A percentile compares a stretch with the other conserved stretches of the same genome.
Evolutionary conservation across 2,113 vertebrate species (phyloP).

Genomic region (Brienomyrus longianalis): DNA sequence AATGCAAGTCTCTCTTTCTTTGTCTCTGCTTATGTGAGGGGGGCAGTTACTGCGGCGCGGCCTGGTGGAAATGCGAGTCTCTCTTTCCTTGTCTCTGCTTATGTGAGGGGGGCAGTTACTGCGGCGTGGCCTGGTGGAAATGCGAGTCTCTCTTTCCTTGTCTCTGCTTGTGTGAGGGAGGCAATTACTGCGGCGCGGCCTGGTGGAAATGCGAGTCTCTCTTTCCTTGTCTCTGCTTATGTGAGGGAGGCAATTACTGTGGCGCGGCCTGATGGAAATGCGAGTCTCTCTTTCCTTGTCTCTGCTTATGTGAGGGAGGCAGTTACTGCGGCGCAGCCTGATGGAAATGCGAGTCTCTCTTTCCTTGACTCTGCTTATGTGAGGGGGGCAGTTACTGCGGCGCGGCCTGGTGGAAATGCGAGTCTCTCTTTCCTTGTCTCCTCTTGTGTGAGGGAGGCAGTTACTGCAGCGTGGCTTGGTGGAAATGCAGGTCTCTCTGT

Average conservation of each 20-base stretch:
- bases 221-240: not conserved
- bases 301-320: constrained; percentile 28
- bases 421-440: not conserved
- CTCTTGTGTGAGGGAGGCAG: not conserved
- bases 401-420: not conserved
- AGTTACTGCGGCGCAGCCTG: not conserved
- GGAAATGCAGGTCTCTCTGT: not conserved
- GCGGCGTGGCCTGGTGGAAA: not conserved
- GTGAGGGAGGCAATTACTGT: no score
- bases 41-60: not conserved
- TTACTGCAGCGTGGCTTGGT: not conserved
- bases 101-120: not conserved
- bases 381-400: not conserved
- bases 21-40: not conserved
- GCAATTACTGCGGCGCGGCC: constrained; percentile 1
- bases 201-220: not conserved
- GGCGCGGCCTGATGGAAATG: no score
- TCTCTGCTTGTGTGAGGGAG: not conserved
- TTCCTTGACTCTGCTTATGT: not conserved
- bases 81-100: not conserved
- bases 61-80: not conserved
- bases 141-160: not conserved
- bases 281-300: no score
- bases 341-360: not conserved
- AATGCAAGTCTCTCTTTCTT: not conserved